Evolutionary conservation across 2,888 invertebrate genomes (phyloP), one percentile per base, ranked within the genome.

Genomic region (Charanyca ferruginea): DNA sequence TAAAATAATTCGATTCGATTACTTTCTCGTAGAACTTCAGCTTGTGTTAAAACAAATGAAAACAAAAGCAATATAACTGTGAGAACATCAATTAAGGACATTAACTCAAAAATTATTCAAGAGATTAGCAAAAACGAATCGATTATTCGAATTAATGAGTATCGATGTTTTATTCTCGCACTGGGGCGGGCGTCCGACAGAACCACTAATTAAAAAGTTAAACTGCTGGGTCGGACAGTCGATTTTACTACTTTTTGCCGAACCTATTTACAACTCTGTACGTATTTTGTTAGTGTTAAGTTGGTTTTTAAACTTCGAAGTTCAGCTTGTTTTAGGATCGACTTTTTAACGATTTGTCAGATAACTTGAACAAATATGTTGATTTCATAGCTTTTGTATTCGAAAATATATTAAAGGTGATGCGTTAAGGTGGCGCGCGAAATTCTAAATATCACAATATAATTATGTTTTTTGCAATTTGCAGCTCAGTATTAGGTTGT

Each of bases 131-230:
- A 65, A 70, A 66, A 58, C 59, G 76, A 82, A 77, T 79, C 79
- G 65, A 83, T 83, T 79, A 74, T 79, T 58, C 44, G 55, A 70
- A 73, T 79, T 73, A 81, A 83, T 77, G 70, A 73, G 81, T 81
- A 82, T 81, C 81, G 72, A 81, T 79, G 83, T 81, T 82, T 77
- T 83, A 73, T 68, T 83, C 67, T 45, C 75, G 63, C 54, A 52
- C 65, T 72, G 55, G 66, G 54, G 66, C 57, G 53, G 49, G 47
- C 57, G 60, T 57, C 28, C 67, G 72, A 85, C 87, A 76, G 73
- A 76, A 80, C 84, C 89, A 86, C 90, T 92, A 92, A 93, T 93
- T 93, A 92, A 93, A 89, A 92, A 93, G 91, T 92, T 92, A 89
- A 90, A 86, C 89, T 88, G 83, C 87, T 90, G 91, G 79, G 66